Percentiles rank a stretch among this genome's conserved stretches.
phyloP scores from a whole-genome alignment of 1,140 invertebrate genomes.

The Apocrypta bakeri region DNA sequence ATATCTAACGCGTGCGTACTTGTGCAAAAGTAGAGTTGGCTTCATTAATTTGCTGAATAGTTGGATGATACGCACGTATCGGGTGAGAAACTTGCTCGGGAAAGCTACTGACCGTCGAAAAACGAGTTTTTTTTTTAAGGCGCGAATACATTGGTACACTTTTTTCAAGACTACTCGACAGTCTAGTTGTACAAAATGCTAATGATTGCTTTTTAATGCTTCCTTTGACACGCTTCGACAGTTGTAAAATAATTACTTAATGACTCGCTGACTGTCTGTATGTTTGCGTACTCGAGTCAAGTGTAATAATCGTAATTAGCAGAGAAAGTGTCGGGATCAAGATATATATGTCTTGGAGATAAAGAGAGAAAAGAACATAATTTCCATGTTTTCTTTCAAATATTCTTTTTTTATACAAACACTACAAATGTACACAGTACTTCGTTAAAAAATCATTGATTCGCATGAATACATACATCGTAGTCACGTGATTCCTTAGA shows the following conservation, averaged over 20 bases:
- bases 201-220: background rate
- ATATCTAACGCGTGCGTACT: background rate
- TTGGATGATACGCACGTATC: background rate
- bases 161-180: background rate
- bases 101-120: background rate
- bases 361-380: background rate
- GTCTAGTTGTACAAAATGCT: constrained; percentile 15
- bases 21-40: background rate
- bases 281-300: background rate
- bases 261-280: background rate
- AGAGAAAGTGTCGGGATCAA: background rate
- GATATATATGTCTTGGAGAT: background rate
- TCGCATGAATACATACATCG: no score
- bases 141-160: constrained; percentile 10
- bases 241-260: background rate
- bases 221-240: constrained; percentile 1
- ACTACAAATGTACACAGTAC: background rate
- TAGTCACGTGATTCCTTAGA: background rate
- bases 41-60: background rate
- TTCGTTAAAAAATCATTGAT: background rate
- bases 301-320: background rate
- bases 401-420: background rate
- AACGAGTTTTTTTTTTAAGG: constrained; percentile 10
- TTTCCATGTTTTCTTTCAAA: background rate
- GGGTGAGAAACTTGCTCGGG: background rate